phyloP scores from a whole-genome alignment of 2,113 vertebrate species.

The Myrmophylax atrothorax region DNA sequence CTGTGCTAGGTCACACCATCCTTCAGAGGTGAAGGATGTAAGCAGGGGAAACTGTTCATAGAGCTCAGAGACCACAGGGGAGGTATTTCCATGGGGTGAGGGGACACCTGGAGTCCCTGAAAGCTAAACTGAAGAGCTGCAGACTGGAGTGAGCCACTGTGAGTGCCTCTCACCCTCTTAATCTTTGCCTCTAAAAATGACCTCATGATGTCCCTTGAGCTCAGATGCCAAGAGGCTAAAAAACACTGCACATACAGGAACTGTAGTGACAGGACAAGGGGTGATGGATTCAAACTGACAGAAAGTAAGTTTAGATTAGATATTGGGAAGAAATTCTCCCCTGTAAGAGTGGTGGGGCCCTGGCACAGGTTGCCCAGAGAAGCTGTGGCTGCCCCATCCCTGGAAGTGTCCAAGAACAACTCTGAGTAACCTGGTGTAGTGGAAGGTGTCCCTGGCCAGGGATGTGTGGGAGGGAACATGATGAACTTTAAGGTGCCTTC shows the following conservation, averaged over 20 bases:
- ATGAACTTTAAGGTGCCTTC: background rate
- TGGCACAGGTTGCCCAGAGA: background rate
- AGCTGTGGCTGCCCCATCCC: background rate
- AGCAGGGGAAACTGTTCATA: background rate
- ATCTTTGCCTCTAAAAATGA: background rate
- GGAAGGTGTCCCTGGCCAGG: background rate
- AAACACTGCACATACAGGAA: background rate
- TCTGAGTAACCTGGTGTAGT: background rate
- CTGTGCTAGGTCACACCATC: background rate
- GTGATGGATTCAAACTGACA: background rate
- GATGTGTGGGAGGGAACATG: background rate
- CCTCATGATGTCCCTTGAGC: background rate
- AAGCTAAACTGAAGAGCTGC: background rate
- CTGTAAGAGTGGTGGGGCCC: background rate
- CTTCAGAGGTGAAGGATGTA: background rate
- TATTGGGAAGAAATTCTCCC: rapidly evolving
- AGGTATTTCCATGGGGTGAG: background rate
- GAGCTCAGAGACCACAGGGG: background rate
- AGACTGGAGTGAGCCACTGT: background rate
- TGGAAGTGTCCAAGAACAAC: background rate
- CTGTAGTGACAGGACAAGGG: background rate
- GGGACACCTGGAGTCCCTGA: too few species aligned
- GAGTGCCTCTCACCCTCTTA: background rate
- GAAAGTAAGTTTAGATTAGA: background rate
- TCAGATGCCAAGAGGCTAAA: background rate